These are phyloP conservation scores for Odocoileus hemionus DNA, from an alignment of 2,113 vertebrate species.

Conservation along the genomic window DNA sequence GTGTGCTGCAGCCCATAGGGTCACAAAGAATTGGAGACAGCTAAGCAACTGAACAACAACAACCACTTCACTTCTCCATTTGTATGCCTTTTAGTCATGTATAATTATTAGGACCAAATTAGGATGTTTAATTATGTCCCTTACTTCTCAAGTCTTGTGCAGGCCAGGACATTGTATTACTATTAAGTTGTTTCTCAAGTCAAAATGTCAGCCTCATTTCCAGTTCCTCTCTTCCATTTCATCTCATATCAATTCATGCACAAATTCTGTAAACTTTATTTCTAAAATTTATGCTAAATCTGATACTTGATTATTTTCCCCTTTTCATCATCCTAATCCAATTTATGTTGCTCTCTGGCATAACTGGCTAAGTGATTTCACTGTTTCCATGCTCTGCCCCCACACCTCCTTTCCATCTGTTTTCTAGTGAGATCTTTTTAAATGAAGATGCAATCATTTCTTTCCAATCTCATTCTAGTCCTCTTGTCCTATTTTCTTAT, in stretches of 20 bases:
- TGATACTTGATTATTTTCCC: not conserved
- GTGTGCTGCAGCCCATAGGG: not conserved
- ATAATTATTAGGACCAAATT: not conserved
- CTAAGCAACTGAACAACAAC: not conserved
- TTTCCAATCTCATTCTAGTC: not conserved
- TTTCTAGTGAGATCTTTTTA: not conserved
- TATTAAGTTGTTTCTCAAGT: not conserved
- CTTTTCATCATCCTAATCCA: not conserved
- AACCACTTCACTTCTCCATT: not conserved
- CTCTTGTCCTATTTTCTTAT: not conserved
- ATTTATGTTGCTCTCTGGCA: not conserved
- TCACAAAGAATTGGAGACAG: not conserved
- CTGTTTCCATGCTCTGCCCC: not conserved
- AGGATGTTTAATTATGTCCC: not conserved
- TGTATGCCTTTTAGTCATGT: not conserved
- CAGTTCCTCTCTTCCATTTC: not conserved
- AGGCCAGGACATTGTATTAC: not conserved
- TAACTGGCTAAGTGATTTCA: not conserved
- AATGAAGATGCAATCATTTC: not conserved
- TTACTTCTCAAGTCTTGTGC: not conserved
- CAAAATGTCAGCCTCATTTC: not conserved
- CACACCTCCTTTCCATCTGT: not conserved
- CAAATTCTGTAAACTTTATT: not conserved
- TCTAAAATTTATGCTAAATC: not conserved
- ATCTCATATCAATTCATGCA: not conserved